Percentiles rank a stretch among this genome's conserved stretches.
Conservation (phyloP, 2,797 vertebrate genomes). For the Sebastes kiyomatsui region DNA sequence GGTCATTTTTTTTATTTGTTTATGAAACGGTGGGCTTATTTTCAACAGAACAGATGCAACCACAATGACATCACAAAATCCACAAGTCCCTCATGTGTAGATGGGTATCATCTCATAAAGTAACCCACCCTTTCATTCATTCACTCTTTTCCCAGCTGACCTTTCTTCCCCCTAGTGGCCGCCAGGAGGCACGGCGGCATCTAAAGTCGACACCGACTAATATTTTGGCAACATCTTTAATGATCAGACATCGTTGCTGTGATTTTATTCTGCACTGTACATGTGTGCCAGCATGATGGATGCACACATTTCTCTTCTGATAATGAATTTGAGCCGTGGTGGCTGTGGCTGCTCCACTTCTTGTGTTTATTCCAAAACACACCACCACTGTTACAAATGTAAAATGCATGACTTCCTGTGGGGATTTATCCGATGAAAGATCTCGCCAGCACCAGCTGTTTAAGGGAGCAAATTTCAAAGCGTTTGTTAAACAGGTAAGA, state of each 20-base stretch:
- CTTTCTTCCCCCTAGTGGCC: conserved; percentile 35
- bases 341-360: background rate
- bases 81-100: background rate
- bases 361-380: conserved; percentile 23
- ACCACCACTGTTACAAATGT: background rate
- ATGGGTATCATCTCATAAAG: background rate
- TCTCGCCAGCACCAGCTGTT: background rate
- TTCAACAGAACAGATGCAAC: background rate
- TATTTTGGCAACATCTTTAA: background rate
- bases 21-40: background rate
- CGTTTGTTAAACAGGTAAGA: conserved; percentile 7
- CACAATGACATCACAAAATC: background rate
- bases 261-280: no score
- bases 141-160: background rate
- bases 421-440: conserved; percentile 1
- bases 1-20: background rate
- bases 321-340: background rate
- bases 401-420: conserved; percentile 11
- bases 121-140: background rate
- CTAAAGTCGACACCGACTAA: background rate
- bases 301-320: background rate
- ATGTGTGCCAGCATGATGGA: no score
- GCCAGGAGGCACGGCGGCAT: background rate
- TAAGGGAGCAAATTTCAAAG: background rate
- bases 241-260: no score